Evolutionary conservation across 2,888 invertebrate species (phyloP).

Genomic region (Cryptus armator): DNA sequence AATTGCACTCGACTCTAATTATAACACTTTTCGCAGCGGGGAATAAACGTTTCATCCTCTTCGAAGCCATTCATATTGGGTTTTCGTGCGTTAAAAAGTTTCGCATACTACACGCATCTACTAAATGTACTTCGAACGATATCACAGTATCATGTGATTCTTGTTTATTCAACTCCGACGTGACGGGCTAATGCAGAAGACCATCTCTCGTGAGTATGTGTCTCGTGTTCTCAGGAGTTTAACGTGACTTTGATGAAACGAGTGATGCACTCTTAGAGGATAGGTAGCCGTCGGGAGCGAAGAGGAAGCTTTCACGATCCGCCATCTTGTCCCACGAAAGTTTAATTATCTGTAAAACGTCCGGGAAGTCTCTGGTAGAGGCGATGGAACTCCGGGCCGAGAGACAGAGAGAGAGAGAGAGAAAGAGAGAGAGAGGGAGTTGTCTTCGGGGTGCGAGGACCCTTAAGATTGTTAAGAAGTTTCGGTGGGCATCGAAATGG

Average conservation of each 20-base stretch:
- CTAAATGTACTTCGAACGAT: neutral
- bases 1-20: constrained; percentile 7
- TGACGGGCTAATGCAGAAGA: constrained; percentile 34
- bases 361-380: constrained; percentile 41
- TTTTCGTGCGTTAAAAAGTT: neutral
- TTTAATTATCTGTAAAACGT: constrained; percentile 75
- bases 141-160: constrained; percentile 8
- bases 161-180: constrained; percentile 31
- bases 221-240: constrained; percentile 50
- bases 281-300: constrained; percentile 32
- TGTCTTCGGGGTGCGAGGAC: constrained; percentile 33
- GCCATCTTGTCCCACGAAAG: constrained; percentile 67
- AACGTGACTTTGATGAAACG: constrained; percentile 63
- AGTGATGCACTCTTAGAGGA: constrained; percentile 25
- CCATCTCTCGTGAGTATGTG: neutral
- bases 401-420: neutral
- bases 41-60: neutral
- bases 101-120: constrained; percentile 3
- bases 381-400: constrained; percentile 16
- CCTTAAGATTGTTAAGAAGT: constrained; percentile 71
- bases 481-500: constrained; percentile 57
- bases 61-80: neutral
- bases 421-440: neutral
- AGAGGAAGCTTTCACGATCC: constrained; percentile 42
- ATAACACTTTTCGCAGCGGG: neutral